Percentiles rank a stretch among this genome's conserved stretches.
Evolutionary conservation across 1,140 invertebrate species (phyloP).

Genomic region (Monochamus saltuarius): DNA sequence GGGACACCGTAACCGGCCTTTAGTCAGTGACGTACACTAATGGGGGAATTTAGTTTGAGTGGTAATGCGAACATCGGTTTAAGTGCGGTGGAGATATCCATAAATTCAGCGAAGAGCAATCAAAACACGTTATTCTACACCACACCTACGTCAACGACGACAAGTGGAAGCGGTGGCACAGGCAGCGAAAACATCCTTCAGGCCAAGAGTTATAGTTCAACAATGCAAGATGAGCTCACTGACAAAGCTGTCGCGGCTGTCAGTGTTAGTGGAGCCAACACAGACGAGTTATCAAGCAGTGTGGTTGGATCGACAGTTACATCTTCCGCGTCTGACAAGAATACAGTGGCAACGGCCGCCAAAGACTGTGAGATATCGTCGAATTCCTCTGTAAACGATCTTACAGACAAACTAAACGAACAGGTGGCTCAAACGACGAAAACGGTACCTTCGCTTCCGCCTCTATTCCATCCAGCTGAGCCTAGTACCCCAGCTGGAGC

Average conservation of each 20-base stretch:
- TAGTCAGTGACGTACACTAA: conserved; percentile 46
- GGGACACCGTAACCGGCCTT: conserved; percentile 31
- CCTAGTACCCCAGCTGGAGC: conserved; percentile 39
- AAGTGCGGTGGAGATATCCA: conserved; percentile 49
- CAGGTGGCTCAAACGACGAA: conserved; percentile 35
- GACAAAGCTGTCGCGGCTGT: conserved; percentile 45
- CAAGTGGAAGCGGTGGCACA: conserved; percentile 29
- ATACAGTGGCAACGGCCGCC: conserved; percentile 22
- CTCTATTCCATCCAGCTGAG: conserved; percentile 42
- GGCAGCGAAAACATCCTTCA: conserved; percentile 33
- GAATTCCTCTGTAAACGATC: conserved; percentile 32
- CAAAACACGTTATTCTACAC: conserved; percentile 49
- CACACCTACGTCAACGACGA: conserved; percentile 44
- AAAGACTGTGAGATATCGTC: conserved; percentile 29
- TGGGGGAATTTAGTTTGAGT: conserved; percentile 53
- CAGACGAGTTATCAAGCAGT: conserved; percentile 32
- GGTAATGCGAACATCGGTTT: conserved; percentile 50
- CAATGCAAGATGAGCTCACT: conserved; percentile 51
- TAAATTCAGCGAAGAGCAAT: conserved; percentile 44
- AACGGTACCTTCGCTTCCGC: conserved; percentile 27
- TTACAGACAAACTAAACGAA: conserved; percentile 43
- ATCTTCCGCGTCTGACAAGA: conserved; percentile 26
- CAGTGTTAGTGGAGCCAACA: conserved; percentile 40
- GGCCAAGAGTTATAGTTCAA: conserved; percentile 36
- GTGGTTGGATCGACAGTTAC: conserved; percentile 16